Percentiles rank a stretch among this genome's conserved stretches.
Conservation (phyloP, 2,113 vertebrate species). For the Perca fluviatilis region DNA sequence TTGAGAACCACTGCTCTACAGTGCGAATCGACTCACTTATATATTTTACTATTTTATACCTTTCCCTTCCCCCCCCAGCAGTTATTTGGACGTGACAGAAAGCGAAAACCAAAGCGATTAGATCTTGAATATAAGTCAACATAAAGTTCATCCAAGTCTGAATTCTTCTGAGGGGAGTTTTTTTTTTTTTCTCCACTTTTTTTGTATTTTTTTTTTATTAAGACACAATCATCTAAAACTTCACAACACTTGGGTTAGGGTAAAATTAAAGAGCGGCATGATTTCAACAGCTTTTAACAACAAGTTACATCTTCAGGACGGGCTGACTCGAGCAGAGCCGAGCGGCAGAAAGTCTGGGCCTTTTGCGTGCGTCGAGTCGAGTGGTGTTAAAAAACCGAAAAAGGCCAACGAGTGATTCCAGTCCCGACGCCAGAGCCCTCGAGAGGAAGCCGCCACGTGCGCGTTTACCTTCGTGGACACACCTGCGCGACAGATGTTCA, state of each 20-base stretch:
- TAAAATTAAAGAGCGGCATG: not conserved
- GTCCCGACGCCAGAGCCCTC: not conserved
- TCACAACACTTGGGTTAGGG: not conserved
- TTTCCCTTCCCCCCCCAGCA: too few species aligned
- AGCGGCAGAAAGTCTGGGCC: not conserved
- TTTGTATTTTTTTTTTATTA: not conserved
- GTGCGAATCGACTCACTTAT: too few species aligned
- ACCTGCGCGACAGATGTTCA: not conserved
- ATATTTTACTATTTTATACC: too few species aligned
- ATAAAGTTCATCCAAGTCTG: not conserved
- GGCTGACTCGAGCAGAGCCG: not conserved
- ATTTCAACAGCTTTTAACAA: not conserved
- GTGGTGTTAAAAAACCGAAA: not conserved
- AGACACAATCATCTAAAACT: not conserved
- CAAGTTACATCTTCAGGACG: not conserved
- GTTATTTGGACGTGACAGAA: too few species aligned
- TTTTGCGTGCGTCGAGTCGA: not conserved
- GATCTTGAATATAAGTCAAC: too few species aligned
- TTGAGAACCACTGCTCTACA: too few species aligned
- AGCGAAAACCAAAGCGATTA: too few species aligned
- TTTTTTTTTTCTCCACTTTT: not conserved
- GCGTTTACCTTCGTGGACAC: not conserved
- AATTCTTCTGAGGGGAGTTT: not conserved
- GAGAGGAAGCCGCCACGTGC: not conserved
- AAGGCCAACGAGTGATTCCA: not conserved